Percentiles rank a stretch among this genome's conserved stretches.
These are phyloP conservation scores for Psittacara wagleri DNA, from an alignment of 2,113 vertebrate species.

Conservation along the genomic window DNA sequence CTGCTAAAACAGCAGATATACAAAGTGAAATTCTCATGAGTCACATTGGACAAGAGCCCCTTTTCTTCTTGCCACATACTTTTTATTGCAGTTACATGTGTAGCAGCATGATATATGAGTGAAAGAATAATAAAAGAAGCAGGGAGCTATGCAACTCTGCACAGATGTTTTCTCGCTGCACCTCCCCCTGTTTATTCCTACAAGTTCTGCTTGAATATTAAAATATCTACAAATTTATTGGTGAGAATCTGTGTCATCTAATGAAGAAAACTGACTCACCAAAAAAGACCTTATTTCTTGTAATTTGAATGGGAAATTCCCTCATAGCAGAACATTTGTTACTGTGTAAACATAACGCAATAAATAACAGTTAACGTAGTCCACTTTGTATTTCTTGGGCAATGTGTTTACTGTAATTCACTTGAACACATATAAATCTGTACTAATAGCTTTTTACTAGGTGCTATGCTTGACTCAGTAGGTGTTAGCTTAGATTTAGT, in stretches of 20 bases:
- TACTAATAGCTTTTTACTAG: neutral
- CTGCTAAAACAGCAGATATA: neutral
- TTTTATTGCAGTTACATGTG: constrained; percentile 10
- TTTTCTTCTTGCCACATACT: neutral
- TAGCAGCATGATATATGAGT: neutral
- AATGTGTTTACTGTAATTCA: neutral
- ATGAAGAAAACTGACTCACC: neutral
- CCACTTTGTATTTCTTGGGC: neutral
- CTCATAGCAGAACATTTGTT: neutral
- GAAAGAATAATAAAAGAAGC: neutral
- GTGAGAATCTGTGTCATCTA: neutral
- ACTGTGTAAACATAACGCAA: neutral
- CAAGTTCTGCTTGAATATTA: neutral
- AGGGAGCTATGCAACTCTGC: neutral
- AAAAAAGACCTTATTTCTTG: neutral
- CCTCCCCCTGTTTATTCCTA: neutral
- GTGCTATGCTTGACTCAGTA: neutral
- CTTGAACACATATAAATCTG: neutral
- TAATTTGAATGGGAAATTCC: constrained; percentile 5
- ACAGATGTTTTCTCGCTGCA: neutral
- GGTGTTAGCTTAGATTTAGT: constrained; percentile 22
- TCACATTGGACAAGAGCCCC: neutral
- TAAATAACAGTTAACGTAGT: neutral
- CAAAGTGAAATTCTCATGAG: constrained; percentile 10
- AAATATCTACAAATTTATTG: neutral